These are phyloP conservation scores for Henricia sp. DNA, from an alignment of 53 echinoderm and acorn worm genomes.

Conservation along the genomic window DNA sequence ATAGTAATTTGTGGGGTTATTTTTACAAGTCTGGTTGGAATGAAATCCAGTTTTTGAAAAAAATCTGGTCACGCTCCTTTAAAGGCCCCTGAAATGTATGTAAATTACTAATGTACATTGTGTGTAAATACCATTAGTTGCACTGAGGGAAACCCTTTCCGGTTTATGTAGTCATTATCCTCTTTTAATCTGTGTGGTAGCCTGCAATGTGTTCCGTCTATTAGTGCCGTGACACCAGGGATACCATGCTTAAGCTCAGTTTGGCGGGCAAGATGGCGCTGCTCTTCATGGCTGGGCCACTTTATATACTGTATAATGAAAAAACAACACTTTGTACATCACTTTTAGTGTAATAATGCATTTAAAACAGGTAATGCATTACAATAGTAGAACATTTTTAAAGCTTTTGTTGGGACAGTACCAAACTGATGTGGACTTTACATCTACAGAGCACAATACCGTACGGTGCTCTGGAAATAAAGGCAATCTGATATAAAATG, in stretches of 20 bases:
- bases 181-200: neutral
- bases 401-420: no score
- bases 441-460: no score
- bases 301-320: neutral
- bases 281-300: neutral
- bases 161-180: neutral
- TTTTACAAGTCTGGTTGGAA: neutral
- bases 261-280: neutral
- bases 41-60: neutral
- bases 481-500: no score
- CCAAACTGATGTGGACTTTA: no score
- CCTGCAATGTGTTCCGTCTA: neutral
- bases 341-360: no score
- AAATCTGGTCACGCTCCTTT: neutral
- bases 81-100: neutral
- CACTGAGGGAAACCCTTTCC: neutral
- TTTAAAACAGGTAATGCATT: no score
- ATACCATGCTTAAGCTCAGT: neutral
- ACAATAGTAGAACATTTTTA: no score
- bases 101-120: neutral
- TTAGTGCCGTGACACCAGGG: neutral
- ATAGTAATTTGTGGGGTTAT: neutral
- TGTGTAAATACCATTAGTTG: neutral
- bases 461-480: no score
- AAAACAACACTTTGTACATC: no score